phyloP scores from a whole-genome alignment of 37 sponge, comb jelly and placozoan genomes.

The Agelas oroides region DNA sequence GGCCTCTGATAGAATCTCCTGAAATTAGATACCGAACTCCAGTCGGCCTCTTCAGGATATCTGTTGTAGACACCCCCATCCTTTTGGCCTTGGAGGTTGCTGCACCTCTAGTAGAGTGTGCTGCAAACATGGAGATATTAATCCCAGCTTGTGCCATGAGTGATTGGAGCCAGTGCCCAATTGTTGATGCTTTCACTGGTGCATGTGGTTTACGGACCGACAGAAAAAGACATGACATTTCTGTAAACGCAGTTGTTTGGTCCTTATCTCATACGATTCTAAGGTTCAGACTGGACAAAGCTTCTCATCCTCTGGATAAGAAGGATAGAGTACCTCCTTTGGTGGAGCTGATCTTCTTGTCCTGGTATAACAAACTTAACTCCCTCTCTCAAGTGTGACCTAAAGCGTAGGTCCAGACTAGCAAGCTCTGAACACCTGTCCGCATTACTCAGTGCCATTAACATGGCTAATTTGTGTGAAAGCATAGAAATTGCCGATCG shows the following conservation, averaged over 20 bases:
- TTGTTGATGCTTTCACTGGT: not conserved
- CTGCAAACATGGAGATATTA: not conserved
- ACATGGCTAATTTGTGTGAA: too few relatives aligned
- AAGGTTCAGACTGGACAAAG: constrained; percentile 35
- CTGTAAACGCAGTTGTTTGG: not conserved
- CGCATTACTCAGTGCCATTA: constrained; percentile 45
- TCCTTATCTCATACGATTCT: not conserved
- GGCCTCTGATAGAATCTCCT: constrained; percentile 29
- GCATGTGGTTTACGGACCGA: not conserved
- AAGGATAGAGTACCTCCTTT: not conserved
- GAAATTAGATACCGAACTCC: constrained; percentile 26
- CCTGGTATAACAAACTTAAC: constrained; percentile 22
- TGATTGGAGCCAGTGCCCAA: constrained; percentile 8
- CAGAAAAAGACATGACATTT: not conserved
- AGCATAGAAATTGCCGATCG: too few relatives aligned
- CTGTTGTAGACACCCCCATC: constrained; percentile 4
- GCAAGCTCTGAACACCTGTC: constrained; percentile 25
- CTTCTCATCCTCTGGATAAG: not conserved
- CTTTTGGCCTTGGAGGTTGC: not conserved
- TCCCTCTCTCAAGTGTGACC: not conserved
- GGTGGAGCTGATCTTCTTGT: constrained; percentile 31
- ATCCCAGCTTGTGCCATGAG: constrained; percentile 6
- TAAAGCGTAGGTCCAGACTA: constrained; percentile 10
- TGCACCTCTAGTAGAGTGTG: constrained; percentile 25
- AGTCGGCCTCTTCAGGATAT: constrained; percentile 37